phyloP scores from a whole-genome alignment of 1,140 invertebrate species.

The Asbolus verrucosus region DNA sequence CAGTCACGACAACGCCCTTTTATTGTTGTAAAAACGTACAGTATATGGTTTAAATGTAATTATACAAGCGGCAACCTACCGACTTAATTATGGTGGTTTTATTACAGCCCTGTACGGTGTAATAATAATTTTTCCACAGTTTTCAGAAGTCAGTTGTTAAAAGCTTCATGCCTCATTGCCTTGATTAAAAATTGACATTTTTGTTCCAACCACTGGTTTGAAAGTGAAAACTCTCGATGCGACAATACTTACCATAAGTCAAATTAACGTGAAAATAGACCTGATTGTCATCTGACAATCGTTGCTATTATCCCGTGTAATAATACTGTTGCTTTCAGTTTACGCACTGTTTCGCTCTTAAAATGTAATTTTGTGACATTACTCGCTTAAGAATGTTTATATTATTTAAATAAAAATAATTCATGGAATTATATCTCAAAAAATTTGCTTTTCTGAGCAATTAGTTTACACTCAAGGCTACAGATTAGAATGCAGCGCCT shows the following conservation, averaged over 20 bases:
- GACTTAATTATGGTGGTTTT: background rate
- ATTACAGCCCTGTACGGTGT: background rate
- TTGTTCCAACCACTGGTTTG: conserved; percentile 8
- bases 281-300: conserved; percentile 27
- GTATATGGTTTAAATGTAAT: background rate
- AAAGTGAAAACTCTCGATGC: conserved; percentile 20
- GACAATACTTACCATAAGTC: background rate
- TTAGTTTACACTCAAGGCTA: conserved; percentile 16
- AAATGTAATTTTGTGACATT: background rate
- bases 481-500: conserved; percentile 25
- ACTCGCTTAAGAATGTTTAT: too few relatives aligned
- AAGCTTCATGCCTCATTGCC: conserved; percentile 18
- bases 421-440: conserved; percentile 3
- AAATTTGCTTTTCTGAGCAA: conserved; percentile 8
- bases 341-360: conserved; percentile 18
- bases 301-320: conserved; percentile 8
- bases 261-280: conserved; percentile 3
- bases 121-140: conserved; percentile 24
- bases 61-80: background rate
- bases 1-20: conserved; percentile 37
- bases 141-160: conserved; percentile 9
- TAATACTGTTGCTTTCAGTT: conserved; percentile 7
- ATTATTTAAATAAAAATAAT: too few relatives aligned
- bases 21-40: conserved; percentile 2
- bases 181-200: conserved; percentile 23